phyloP scores from a whole-genome alignment of 2,797 vertebrate species.

The Brachyrhaphis roseni region DNA sequence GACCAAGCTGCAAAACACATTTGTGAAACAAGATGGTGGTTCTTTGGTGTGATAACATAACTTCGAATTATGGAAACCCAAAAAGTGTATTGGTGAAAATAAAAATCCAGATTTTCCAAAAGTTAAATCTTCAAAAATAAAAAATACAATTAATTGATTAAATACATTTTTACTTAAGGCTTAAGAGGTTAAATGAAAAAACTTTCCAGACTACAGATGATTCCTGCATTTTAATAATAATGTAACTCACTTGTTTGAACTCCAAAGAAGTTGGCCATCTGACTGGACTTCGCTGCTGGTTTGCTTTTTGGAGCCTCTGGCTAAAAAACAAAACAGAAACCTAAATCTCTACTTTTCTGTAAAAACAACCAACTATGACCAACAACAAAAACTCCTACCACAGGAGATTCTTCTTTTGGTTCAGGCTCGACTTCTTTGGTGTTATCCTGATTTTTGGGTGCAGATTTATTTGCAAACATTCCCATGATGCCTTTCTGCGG shows the following conservation, averaged over 20 bases:
- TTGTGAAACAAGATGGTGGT: too few species aligned
- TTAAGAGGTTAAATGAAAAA: background rate
- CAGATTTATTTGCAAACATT: constrained; percentile 86
- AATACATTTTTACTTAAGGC: too few species aligned
- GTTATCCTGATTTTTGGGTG: constrained; percentile 75
- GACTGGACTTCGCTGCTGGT: constrained; percentile 75
- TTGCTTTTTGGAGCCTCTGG: constrained; percentile 81
- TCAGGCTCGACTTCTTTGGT: constrained; percentile 82
- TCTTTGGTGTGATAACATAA: too few species aligned
- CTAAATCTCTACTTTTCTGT: background rate
- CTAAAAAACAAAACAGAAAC: constrained; percentile 65
- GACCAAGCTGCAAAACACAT: too few species aligned
- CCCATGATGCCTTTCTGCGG: constrained; percentile 90
- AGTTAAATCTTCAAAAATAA: too few species aligned
- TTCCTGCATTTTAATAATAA: too few species aligned
- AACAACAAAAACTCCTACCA: constrained; percentile 48
- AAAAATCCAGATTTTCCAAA: too few species aligned
- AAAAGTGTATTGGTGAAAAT: too few species aligned
- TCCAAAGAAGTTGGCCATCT: constrained; percentile 90
- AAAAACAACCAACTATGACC: background rate
- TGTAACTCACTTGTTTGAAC: constrained; percentile 87
- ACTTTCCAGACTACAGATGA: background rate
- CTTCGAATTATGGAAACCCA: too few species aligned
- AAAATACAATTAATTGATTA: too few species aligned
- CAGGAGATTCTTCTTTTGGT: constrained; percentile 75